Percentiles rank a stretch among this genome's conserved stretches.
phyloP scores from a whole-genome alignment of 2,797 vertebrate species.

The Dicrostonyx torquatus region DNA sequence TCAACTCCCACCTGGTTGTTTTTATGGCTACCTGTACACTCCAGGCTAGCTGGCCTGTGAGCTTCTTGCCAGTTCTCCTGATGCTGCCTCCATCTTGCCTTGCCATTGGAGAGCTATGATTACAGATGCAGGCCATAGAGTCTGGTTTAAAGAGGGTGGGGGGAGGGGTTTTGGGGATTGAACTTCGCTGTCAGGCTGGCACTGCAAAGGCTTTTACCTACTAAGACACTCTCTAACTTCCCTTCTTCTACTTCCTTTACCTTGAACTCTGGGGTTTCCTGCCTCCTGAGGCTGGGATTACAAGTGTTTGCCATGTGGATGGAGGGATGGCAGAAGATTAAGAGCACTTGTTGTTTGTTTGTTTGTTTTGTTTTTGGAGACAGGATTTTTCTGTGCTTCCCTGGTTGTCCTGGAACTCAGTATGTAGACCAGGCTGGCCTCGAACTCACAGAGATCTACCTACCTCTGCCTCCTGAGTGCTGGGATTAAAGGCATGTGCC shows the following conservation, averaged over 20 bases:
- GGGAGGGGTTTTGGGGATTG: not conserved
- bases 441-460: too few species aligned
- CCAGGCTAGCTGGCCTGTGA: not conserved
- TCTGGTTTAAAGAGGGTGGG: not conserved
- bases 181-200: not conserved
- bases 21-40: not conserved
- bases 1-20: not conserved
- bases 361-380: too few species aligned
- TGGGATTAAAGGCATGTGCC: not conserved
- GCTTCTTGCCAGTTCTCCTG: not conserved
- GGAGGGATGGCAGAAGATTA: too few species aligned
- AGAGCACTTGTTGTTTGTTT: too few species aligned
- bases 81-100: not conserved
- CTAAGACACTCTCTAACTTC: not conserved
- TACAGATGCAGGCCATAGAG: not conserved
- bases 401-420: too few species aligned
- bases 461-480: not conserved
- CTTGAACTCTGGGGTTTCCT: not conserved
- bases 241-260: too few species aligned
- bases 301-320: too few species aligned
- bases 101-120: not conserved
- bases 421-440: too few species aligned
- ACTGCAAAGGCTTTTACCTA: not conserved
- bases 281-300: too few species aligned
- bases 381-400: too few species aligned